Percentiles rank a stretch among this genome's conserved stretches.
phyloP scores from a whole-genome alignment of 2,888 invertebrate genomes.

The Melanostoma scalare region DNA sequence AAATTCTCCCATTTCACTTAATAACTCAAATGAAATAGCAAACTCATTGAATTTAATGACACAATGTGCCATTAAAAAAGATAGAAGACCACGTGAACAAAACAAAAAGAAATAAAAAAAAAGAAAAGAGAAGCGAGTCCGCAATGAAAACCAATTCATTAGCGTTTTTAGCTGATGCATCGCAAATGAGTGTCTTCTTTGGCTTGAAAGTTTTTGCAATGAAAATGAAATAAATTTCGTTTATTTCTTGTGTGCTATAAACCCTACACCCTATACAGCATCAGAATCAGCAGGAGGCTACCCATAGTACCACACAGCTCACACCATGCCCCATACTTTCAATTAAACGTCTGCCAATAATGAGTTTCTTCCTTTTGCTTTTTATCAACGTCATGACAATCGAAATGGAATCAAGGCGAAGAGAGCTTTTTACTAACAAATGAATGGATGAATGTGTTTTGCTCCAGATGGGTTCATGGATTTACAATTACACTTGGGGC shows the following conservation, averaged over 20 bases:
- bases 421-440: background rate
- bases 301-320: background rate
- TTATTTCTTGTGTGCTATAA: slow-evolving; percentile 10
- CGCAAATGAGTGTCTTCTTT: slow-evolving; percentile 34
- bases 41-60: slow-evolving; percentile 64
- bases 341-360: slow-evolving; percentile 71
- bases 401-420: slow-evolving; percentile 40
- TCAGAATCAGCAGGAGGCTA: background rate
- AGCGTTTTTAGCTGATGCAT: slow-evolving; percentile 64
- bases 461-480: slow-evolving; percentile 14
- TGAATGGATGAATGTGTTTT: slow-evolving; percentile 14
- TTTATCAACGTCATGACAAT: slow-evolving; percentile 66
- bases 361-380: slow-evolving; percentile 56
- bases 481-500: background rate
- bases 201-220: slow-evolving; percentile 21
- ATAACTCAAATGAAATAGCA: slow-evolving; percentile 35
- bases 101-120: too few relatives aligned
- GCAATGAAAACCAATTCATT: slow-evolving; percentile 63
- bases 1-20: slow-evolving; percentile 21
- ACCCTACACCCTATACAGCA: background rate
- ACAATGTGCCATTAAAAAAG: slow-evolving; percentile 40
- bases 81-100: background rate
- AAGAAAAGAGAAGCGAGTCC: slow-evolving; percentile 13
- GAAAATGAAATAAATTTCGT: slow-evolving; percentile 54
- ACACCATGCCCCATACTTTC: slow-evolving; percentile 39